Conservation (phyloP, 2,113 vertebrate genomes). For the Siniperca knerii region DNA sequence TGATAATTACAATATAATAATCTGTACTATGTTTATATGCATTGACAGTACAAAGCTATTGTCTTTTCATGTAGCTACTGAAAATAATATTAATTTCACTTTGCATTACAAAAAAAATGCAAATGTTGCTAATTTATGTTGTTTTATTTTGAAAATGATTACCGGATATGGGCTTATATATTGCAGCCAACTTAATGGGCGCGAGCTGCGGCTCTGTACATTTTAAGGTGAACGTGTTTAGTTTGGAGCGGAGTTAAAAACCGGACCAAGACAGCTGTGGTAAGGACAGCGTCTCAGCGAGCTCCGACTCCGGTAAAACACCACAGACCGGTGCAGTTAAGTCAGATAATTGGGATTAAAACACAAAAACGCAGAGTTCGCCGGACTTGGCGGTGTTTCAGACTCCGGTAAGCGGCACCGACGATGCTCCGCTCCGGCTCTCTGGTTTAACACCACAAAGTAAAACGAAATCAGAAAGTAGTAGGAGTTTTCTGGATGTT, state of each 20-base stretch:
- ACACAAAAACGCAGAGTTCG: slow-evolving; percentile 29
- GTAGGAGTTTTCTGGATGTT: background rate
- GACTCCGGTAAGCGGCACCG: slow-evolving; percentile 31
- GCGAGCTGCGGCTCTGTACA: slow-evolving; percentile 10
- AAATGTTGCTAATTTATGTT: background rate
- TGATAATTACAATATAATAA: background rate
- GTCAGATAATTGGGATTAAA: background rate
- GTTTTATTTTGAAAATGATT: slow-evolving; percentile 47
- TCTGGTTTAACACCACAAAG: slow-evolving; percentile 29
- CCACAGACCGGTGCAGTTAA: background rate
- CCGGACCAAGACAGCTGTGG: background rate
- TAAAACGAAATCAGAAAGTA: slow-evolving; percentile 24
- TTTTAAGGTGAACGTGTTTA: slow-evolving; percentile 66
- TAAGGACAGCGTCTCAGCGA: background rate
- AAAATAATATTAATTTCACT: background rate
- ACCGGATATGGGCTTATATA: background rate
- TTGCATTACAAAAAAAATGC: background rate
- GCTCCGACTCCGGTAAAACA: background rate
- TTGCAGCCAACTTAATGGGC: rapidly evolving
- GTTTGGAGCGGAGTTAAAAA: slow-evolving; percentile 61
- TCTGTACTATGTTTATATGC: background rate
- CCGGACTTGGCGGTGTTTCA: slow-evolving; percentile 60
- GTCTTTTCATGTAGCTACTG: background rate
- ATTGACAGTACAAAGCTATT: too few relatives aligned
- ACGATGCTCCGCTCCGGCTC: slow-evolving; percentile 19